Percentiles rank a stretch among this genome's conserved stretches.
Conservation (phyloP, 2,113 vertebrate species). For the Ibidorhyncha struthersii region DNA sequence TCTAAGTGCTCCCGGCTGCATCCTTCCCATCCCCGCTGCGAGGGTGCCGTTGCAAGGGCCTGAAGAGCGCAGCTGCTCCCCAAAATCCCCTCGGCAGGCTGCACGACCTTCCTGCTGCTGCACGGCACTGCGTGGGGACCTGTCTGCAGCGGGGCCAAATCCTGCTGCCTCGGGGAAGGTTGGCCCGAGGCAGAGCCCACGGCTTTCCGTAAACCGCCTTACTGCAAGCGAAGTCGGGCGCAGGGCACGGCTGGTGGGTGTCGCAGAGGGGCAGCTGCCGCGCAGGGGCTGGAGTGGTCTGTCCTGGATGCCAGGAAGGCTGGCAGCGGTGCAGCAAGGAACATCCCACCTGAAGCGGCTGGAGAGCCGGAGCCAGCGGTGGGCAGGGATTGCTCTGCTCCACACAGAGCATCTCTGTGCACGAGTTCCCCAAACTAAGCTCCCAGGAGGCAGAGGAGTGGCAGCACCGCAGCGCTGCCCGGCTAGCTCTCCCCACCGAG, state of each 20-base stretch:
- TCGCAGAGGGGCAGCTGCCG: too few species aligned
- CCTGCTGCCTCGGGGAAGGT: not conserved
- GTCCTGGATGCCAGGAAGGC: not conserved
- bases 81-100: not conserved
- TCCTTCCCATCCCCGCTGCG: rapidly evolving
- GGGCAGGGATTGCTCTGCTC: not conserved
- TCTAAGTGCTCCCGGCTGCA: rapidly evolving
- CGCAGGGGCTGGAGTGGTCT: not conserved
- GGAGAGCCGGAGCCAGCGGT: not conserved
- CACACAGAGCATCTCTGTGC: rapidly evolving
- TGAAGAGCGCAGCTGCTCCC: rapidly evolving
- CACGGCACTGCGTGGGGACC: not conserved
- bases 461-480: not conserved
- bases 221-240: not conserved
- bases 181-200: not conserved
- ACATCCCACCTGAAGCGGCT: not conserved
- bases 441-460: not conserved
- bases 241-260: not conserved
- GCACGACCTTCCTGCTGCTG: not conserved
- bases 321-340: not conserved
- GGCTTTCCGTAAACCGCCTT: not conserved
- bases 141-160: rapidly evolving
- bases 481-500: not conserved
- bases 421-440: not conserved
- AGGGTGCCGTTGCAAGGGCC: not conserved